Evolutionary conservation across 2,888 invertebrate genomes (phyloP).

Genomic region (Eupithecia pulchellata): DNA sequence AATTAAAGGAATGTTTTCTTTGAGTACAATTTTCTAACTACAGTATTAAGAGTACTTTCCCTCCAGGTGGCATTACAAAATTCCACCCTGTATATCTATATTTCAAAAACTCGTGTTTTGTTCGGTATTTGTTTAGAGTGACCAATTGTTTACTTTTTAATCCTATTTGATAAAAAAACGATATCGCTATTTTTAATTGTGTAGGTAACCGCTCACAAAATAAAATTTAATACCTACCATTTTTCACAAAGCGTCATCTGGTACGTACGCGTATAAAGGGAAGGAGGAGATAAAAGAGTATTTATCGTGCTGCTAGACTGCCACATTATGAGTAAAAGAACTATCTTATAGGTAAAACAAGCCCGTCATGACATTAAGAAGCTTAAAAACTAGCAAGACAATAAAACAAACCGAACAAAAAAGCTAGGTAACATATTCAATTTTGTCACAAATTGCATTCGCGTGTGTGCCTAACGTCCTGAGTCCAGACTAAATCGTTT

Average conservation of each 20-base stretch:
- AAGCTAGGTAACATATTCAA: slow-evolving; percentile 30
- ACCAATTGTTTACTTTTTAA: slow-evolving; percentile 15
- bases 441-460: slow-evolving; percentile 63
- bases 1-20: too few relatives aligned
- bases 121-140: slow-evolving; percentile 5
- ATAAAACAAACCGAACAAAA: slow-evolving; percentile 13
- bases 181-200: not conserved
- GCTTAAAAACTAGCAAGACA: not conserved
- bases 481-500: slow-evolving; percentile 72
- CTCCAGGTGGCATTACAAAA: too few relatives aligned
- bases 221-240: not conserved
- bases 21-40: too few relatives aligned
- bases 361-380: too few relatives aligned
- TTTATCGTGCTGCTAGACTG: too few relatives aligned
- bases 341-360: too few relatives aligned
- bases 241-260: not conserved
- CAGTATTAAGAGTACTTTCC: too few relatives aligned
- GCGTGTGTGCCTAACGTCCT: slow-evolving; percentile 57
- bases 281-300: too few relatives aligned
- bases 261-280: not conserved
- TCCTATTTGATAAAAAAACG: not conserved
- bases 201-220: not conserved
- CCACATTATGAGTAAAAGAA: not conserved
- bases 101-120: too few relatives aligned
- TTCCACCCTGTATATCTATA: too few relatives aligned